A percentile compares a stretch with the other conserved stretches of the same genome.
Conservation (phyloP, 2,113 vertebrate species). For the Anguilla japonica region DNA sequence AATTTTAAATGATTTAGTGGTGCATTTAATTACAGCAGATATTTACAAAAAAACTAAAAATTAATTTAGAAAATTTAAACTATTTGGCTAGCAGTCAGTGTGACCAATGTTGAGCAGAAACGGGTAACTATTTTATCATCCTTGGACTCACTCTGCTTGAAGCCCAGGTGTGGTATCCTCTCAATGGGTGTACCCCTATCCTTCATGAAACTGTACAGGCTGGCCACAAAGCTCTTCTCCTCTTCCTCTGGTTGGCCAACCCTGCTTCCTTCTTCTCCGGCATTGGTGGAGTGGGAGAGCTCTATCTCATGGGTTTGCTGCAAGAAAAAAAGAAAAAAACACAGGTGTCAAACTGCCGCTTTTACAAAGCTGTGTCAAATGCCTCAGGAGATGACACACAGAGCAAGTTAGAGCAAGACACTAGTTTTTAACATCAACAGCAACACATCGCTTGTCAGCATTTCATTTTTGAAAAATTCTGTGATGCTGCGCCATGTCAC, state of each 20-base stretch:
- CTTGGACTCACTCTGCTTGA: constrained; percentile 87
- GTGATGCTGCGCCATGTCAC: neutral
- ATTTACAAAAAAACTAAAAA: too few species aligned
- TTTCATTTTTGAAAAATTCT: neutral
- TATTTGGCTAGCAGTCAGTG: neutral
- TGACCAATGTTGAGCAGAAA: neutral
- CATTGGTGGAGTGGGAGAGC: constrained; percentile 51
- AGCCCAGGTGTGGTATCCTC: constrained; percentile 92
- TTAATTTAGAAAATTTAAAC: neutral
- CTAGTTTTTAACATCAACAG: neutral
- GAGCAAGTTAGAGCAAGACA: neutral
- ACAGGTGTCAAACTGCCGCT: neutral
- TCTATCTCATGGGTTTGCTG: constrained; percentile 57
- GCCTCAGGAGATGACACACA: neutral
- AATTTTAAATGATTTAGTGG: too few species aligned
- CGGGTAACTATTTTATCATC: neutral
- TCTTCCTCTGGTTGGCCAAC: constrained; percentile 56
- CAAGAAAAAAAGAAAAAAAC: constrained; percentile 14
- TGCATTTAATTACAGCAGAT: too few species aligned
- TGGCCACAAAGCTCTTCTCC: constrained; percentile 82
- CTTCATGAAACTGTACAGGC: constrained; percentile 91
- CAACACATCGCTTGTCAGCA: neutral
- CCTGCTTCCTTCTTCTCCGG: constrained; percentile 47
- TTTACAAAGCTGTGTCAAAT: neutral
- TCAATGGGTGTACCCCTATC: constrained; percentile 86